A percentile compares a stretch with the other conserved stretches of the same genome.
Conservation (phyloP, 1,140 invertebrate genomes). For the Thaumatotibia leucotreta region DNA sequence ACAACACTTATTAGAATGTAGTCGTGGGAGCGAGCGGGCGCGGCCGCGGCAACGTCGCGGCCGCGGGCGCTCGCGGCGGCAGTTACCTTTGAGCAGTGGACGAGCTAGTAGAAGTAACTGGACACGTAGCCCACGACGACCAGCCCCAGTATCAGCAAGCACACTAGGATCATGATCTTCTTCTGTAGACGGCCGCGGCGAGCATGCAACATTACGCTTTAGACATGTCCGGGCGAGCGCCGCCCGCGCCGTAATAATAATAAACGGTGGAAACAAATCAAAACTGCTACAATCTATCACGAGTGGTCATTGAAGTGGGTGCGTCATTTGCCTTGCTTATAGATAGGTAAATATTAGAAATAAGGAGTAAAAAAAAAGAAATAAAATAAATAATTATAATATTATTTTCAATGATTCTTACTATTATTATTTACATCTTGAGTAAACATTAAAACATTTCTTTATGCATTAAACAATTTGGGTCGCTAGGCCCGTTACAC, state of each 20-base stretch:
- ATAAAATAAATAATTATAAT: slow-evolving; percentile 74
- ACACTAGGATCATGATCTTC: slow-evolving; percentile 99
- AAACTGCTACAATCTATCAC: neutral
- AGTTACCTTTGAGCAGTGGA: slow-evolving; percentile 63
- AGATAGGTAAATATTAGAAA: slow-evolving; percentile 10
- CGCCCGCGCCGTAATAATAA: slow-evolving; percentile 2
- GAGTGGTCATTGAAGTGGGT: slow-evolving; percentile 28
- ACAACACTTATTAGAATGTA: slow-evolving; percentile 71
- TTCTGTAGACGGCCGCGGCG: slow-evolving; percentile 85
- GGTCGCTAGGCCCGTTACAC: neutral
- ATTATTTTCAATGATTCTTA: slow-evolving; percentile 66
- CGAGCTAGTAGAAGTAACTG: slow-evolving; percentile 67
- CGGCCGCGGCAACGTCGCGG: slow-evolving; percentile 17
- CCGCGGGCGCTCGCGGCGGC: slow-evolving; percentile 18
- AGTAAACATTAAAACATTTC: slow-evolving; percentile 41
- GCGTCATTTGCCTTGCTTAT: slow-evolving; percentile 66
- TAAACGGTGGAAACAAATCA: neutral
- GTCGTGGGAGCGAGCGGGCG: slow-evolving; percentile 40
- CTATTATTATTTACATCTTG: slow-evolving; percentile 69
- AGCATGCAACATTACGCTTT: slow-evolving; percentile 72
- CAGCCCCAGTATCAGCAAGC: slow-evolving; percentile 92
- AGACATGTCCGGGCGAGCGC: slow-evolving; percentile 36
- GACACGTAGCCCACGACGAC: slow-evolving; percentile 83
- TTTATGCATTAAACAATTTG: slow-evolving; percentile 32
- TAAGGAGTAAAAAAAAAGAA: slow-evolving; percentile 52